Percentiles rank a stretch among this genome's conserved stretches.
phyloP scores from a whole-genome alignment of 2,113 vertebrate species.

The Empidonax traillii region DNA sequence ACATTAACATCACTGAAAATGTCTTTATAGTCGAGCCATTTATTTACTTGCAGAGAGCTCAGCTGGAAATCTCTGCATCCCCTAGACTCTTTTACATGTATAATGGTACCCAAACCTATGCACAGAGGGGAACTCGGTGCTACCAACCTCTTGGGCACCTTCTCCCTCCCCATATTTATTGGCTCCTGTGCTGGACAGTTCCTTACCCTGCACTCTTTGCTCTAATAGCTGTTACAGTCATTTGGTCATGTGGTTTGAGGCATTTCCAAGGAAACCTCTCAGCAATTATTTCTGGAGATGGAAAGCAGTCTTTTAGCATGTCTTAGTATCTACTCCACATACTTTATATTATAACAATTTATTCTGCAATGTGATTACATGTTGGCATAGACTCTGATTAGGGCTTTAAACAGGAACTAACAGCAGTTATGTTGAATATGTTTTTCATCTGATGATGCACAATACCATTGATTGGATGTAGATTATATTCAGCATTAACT shows the following conservation, averaged over 20 bases:
- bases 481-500: conserved; percentile 72
- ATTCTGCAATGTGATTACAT: conserved; percentile 72
- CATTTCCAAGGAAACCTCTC: conserved; percentile 69
- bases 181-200: neutral
- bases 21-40: neutral
- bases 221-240: neutral
- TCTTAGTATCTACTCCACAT: conserved; percentile 53
- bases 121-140: neutral
- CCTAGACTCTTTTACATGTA: neutral
- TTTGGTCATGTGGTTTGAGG: conserved; percentile 43
- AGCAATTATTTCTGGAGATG: conserved; percentile 57
- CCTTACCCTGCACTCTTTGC: neutral
- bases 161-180: neutral
- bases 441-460: conserved; percentile 72
- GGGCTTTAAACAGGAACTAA: conserved; percentile 72
- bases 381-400: conserved; percentile 72
- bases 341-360: conserved; percentile 69
- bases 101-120: neutral
- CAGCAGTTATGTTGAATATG: conserved; percentile 70
- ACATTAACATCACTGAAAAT: neutral
- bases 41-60: neutral
- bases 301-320: conserved; percentile 50
- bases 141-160: neutral
- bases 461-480: conserved; percentile 74
- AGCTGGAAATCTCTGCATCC: neutral